phyloP scores from a whole-genome alignment of 1,140 invertebrate genomes.

The Platyscapa corneri region DNA sequence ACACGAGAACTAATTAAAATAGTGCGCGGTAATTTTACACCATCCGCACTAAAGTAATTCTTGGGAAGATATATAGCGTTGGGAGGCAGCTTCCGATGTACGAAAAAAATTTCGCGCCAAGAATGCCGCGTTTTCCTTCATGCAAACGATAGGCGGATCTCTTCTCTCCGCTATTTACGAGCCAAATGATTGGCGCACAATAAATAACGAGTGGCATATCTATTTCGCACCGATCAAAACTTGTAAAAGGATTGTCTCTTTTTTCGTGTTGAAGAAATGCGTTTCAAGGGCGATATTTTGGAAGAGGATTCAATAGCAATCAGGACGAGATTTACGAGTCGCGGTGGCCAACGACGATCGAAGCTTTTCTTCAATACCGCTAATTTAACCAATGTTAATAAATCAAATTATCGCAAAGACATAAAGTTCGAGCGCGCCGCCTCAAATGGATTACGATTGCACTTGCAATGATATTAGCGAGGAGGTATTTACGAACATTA shows the following conservation, averaged over 20 bases:
- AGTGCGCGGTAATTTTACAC: background rate
- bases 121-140: conserved; percentile 26
- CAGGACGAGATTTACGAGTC: background rate
- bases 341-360: background rate
- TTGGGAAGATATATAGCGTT: conserved; percentile 27
- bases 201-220: conserved; percentile 38
- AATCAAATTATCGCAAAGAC: conserved; percentile 25
- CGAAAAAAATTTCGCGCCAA: conserved; percentile 23
- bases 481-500: background rate
- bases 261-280: background rate
- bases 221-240: conserved; percentile 8
- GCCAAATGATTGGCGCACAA: conserved; percentile 38
- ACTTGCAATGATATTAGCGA: background rate
- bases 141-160: conserved; percentile 42
- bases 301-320: background rate
- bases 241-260: background rate
- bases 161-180: conserved; percentile 30
- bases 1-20: conserved; percentile 48
- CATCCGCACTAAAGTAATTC: conserved; percentile 21
- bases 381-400: conserved; percentile 23
- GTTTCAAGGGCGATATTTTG: conserved; percentile 5
- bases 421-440: background rate
- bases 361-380: background rate
- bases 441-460: background rate
- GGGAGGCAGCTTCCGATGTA: background rate